Percentiles rank a stretch among this genome's conserved stretches.
Conservation (phyloP, 2,888 invertebrate genomes). For the Orchesellides sinensis region DNA sequence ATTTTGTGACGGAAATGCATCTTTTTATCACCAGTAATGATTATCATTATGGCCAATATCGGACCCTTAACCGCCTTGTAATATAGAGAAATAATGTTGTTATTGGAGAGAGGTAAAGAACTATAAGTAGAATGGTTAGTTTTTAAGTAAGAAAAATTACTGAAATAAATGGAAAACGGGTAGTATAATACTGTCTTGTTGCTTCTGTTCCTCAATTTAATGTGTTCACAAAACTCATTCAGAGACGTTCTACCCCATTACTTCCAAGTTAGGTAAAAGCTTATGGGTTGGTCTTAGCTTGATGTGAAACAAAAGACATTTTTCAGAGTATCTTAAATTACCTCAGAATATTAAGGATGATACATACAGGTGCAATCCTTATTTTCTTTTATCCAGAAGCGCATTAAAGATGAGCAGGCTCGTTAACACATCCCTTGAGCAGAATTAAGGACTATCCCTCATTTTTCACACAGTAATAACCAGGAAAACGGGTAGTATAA, state of each 20-base stretch:
- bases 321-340: conserved; percentile 14
- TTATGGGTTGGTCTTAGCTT: neutral
- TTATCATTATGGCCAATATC: conserved; percentile 45
- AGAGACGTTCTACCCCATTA: too few species aligned
- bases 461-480: conserved; percentile 68
- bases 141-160: too few species aligned
- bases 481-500: too few species aligned
- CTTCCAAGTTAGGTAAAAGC: neutral
- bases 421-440: conserved; percentile 63
- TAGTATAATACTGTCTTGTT: neutral
- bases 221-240: neutral
- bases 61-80: neutral
- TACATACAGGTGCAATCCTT: too few species aligned
- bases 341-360: too few species aligned
- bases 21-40: conserved; percentile 40
- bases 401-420: conserved; percentile 50
- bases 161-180: too few species aligned
- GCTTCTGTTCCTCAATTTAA: conserved; percentile 8
- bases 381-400: conserved; percentile 29
- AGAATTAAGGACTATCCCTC: conserved; percentile 60
- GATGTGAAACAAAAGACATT: neutral
- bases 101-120: neutral
- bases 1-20: conserved; percentile 39
- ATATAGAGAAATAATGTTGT: neutral
- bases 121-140: neutral